Evolutionary conservation across 1,140 invertebrate species (phyloP).

Genomic region (Steinernema feltiae): DNA sequence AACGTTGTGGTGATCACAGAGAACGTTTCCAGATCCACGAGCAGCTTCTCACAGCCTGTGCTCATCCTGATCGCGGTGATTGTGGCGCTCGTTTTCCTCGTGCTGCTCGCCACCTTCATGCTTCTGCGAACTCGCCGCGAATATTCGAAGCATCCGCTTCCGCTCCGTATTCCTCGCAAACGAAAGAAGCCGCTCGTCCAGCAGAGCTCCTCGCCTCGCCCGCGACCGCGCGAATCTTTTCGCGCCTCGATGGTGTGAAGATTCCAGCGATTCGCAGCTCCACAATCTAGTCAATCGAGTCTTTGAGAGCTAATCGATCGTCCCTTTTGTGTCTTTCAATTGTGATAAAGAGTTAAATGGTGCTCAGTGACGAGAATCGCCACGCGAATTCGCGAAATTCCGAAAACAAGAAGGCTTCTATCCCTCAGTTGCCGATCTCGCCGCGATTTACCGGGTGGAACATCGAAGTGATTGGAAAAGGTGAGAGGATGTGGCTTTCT

Average conservation of each 20-base stretch:
- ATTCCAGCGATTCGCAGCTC: neutral
- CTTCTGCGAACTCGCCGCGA: neutral
- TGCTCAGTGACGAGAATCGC: too few species aligned
- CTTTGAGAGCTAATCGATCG: neutral
- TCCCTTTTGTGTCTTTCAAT: too few species aligned
- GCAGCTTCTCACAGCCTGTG: neutral
- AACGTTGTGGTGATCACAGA: neutral
- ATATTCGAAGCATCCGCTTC: neutral
- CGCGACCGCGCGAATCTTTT: neutral
- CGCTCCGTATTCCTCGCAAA: neutral
- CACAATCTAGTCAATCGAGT: neutral
- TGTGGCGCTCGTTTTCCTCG: neutral
- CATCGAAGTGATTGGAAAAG: neutral
- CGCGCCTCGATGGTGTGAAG: constrained; percentile 7
- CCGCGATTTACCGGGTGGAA: neutral
- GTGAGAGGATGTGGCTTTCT: neutral
- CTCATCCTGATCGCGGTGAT: neutral
- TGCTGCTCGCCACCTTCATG: neutral
- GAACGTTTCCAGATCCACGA: neutral
- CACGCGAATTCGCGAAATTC: too few species aligned
- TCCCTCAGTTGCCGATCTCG: neutral
- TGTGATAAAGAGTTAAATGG: too few species aligned
- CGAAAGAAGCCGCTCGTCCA: neutral
- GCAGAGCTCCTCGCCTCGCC: neutral
- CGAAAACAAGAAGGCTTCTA: neutral